Evolutionary conservation across 2,113 vertebrate species (phyloP), one percentile per base, ranked within the genome.

Genomic region (Lanius ludovicianus): DNA sequence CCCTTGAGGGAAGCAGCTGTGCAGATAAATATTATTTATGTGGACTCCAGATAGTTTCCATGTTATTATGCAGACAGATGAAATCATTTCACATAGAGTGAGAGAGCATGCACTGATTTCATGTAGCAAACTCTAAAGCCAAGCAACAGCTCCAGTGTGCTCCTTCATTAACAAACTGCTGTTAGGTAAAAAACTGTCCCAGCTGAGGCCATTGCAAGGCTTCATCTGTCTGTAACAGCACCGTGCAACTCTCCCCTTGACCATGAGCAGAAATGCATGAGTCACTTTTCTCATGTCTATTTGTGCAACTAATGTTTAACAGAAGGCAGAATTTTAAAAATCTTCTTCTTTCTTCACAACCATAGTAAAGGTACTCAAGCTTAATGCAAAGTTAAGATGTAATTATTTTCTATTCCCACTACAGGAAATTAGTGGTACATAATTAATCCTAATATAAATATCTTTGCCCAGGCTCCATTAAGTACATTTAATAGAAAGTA

Each of bases 391-490:
- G 41, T 65, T 87, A 62, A 78, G 64, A 69, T 12, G 4, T 42
- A 24, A 56, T 10, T 55, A 84, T 92, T 70, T 79, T 37, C 70
- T 81, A 75, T 86, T 95, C 76, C 76, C 44, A 78, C 69, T 71
- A 74, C 64, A 87, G 64, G 71, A 96, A 95, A 88, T 63, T 42
- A 74, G 31, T 75, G 68, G 83, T 71, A 74, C 88, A 89, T 92
- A 92, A 92, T 93, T 94, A 81, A 93, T 86, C n/a, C 42, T 69
- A 90, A 62, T 65, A 84, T 60, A 82, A 94, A 76, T 87, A 81
- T 78, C 81, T 84, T 64, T 87, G 59, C 68, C 30, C 3, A 6
- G 71, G 65, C 39, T 86, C 56, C 47, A 83, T 81, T 93, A 92
- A 78, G 27, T 71, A 75, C 28, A 28, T 92, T 93, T 90, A 84